These are phyloP conservation scores for Zaprionus africanus DNA, from an alignment of 1,140 invertebrate genomes.

Conservation along the genomic window DNA sequence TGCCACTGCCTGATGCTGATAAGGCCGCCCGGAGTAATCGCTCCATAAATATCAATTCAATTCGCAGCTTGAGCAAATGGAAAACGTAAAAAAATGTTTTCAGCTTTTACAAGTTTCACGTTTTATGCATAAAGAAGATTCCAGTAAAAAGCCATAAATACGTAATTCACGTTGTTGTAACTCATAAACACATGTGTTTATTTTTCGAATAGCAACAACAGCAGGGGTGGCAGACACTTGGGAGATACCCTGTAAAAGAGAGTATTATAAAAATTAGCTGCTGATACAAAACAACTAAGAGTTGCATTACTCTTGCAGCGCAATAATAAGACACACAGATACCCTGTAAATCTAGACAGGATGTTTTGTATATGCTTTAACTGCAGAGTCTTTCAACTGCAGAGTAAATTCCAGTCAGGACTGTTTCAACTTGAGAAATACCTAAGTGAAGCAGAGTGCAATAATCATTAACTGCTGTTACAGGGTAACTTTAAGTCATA, in stretches of 20 bases:
- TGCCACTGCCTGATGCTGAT: slow-evolving; percentile 42
- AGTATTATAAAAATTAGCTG: no score
- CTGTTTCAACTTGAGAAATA: no score
- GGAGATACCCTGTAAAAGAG: not conserved
- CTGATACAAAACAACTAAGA: no score
- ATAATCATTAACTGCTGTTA: not conserved
- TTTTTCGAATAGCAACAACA: not conserved
- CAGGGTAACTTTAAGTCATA: not conserved
- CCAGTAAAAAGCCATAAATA: slow-evolving; percentile 63
- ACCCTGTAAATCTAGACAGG: not conserved
- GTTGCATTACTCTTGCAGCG: not conserved
- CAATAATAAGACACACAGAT: not conserved
- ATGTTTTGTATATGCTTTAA: no score
- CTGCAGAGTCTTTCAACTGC: no score
- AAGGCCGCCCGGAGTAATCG: slow-evolving; percentile 29
- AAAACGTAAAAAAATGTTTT: slow-evolving; percentile 10
- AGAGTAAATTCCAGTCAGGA: no score
- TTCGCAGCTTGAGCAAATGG: slow-evolving; percentile 49
- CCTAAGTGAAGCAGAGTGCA: not conserved
- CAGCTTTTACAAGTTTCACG: not conserved
- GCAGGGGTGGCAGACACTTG: not conserved
- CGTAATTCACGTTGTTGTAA: slow-evolving; percentile 32
- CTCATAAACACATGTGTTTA: slow-evolving; percentile 45
- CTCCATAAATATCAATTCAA: slow-evolving; percentile 58
- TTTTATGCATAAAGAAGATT: slow-evolving; percentile 59